Base-by-base conservation (phyloP, 1,140 invertebrate genomes). In the Aethina tumida region DNA sequence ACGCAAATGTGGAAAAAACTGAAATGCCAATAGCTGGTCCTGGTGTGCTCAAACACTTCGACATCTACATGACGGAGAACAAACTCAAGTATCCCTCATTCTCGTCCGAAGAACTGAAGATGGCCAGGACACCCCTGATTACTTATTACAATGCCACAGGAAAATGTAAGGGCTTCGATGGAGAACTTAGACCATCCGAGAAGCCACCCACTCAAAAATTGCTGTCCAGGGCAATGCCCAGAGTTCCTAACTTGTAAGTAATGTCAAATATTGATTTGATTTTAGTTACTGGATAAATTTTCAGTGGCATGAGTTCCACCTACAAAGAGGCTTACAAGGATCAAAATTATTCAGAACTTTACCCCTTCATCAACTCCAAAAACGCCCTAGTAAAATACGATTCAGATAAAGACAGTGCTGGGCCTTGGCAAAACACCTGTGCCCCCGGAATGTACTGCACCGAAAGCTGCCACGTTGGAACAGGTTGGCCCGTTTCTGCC, bases 381-480 rank as follows among this genome's bases (percentile, higher is more conserved):
- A n/a, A n/a, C n/a, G n/a, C n/a, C n/a, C n/a, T n/a, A n/a, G n/a
- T n/a, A n/a, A n/a, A n/a, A n/a, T n/a, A n/a, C n/a, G n/a, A n/a
- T n/a, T n/a, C n/a, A n/a, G n/a, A n/a, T n/a, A n/a, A n/a, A n/a
- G n/a, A n/a, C n/a, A n/a, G n/a, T n/a, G 25, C 52, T 3, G 48
- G 51, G n/a, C 37, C 49, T 1, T 60, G 50, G 47, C 57, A 61
- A 38, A 50, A 47, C 40, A 41, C 61, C 14, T 37, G 47, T 17
- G 37, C 55, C n/a, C 59, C 57, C 6, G 51, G 41, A 37, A 61
- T 61, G 60, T 64, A 64, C 33, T 58, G 55, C 26, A 59, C 55
- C 6, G 62, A 64, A 41, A 47, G 50, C 17, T 57, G 58, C 26
- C 58, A 62, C 43, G 52, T 62, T 25, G 62, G 62, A 20, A 56